A percentile compares a stretch with the other conserved stretches of the same genome.
Evolutionary conservation across 2,797 vertebrate genomes (phyloP).

Genomic region (Spondyliosoma cantharus): DNA sequence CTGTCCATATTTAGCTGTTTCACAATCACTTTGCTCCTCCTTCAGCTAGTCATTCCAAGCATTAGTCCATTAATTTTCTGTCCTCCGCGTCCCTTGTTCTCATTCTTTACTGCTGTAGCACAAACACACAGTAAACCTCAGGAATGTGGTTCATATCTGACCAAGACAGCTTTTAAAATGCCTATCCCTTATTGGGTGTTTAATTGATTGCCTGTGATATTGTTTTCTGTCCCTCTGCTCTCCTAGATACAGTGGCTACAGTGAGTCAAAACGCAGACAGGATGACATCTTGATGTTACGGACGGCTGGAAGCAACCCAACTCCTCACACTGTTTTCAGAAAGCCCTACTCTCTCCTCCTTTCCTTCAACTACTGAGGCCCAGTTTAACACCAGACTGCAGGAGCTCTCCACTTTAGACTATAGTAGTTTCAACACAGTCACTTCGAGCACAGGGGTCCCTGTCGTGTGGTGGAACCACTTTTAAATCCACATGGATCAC

Average conservation of each 20-base stretch:
- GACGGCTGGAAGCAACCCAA: slow-evolving; percentile 38
- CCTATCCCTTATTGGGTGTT: neutral
- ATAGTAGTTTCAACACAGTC: slow-evolving; percentile 47
- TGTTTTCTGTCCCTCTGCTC: slow-evolving; percentile 10
- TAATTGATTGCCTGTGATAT: slow-evolving; percentile 5
- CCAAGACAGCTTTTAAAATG: slow-evolving; percentile 1
- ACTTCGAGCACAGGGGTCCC: slow-evolving; percentile 38
- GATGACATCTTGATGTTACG: slow-evolving; percentile 37
- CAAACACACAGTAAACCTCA: neutral
- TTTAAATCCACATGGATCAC: slow-evolving; percentile 74
- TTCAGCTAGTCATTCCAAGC: neutral
- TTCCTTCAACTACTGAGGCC: slow-evolving; percentile 44
- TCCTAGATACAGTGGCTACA: slow-evolving; percentile 18
- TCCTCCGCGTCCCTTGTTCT: neutral
- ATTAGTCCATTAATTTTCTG: slow-evolving; percentile 5
- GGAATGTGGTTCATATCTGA: neutral
- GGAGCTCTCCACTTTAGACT: slow-evolving; percentile 40
- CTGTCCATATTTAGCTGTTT: neutral
- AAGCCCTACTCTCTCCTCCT: slow-evolving; percentile 11
- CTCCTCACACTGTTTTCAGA: slow-evolving; percentile 28
- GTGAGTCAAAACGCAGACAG: slow-evolving; percentile 35
- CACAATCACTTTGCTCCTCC: slow-evolving; percentile 1
- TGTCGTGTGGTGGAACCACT: slow-evolving; percentile 40
- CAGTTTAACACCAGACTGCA: slow-evolving; percentile 66
- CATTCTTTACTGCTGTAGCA: neutral